Evolutionary conservation across 2,113 vertebrate genomes (phyloP).

Genomic region (Paedocypris sp.): DNA sequence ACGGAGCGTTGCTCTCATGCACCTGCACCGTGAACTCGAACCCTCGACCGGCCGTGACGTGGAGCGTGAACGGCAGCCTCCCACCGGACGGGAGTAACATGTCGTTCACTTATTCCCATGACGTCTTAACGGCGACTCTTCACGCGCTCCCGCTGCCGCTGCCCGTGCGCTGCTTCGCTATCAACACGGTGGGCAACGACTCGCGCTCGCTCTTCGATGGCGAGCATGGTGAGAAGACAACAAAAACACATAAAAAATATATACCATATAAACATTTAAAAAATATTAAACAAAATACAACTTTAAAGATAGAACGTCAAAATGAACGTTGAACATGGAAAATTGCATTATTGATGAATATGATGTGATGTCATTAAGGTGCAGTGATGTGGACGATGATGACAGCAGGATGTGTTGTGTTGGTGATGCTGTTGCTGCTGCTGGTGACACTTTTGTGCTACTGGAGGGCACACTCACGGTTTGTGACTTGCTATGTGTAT

Average conservation of each 20-base stretch:
- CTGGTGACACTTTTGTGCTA: constrained; percentile 1
- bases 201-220: constrained; percentile 45
- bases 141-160: constrained; percentile 39
- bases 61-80: constrained; percentile 55
- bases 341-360: not conserved
- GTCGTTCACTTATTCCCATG: constrained; percentile 29
- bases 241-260: no score
- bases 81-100: constrained; percentile 46
- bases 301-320: no score
- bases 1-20: constrained; percentile 42
- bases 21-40: constrained; percentile 56
- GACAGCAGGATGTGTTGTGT: not conserved
- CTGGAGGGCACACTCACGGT: constrained; percentile 1
- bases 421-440: not conserved
- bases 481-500: not conserved
- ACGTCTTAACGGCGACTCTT: constrained; percentile 38
- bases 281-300: no score
- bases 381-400: not conserved
- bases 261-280: no score
- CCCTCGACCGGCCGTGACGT: constrained; percentile 56
- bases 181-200: constrained; percentile 56
- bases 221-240: constrained; percentile 40
- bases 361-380: not conserved
- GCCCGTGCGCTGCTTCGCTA: constrained; percentile 52
- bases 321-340: no score